Percentiles rank a stretch among this genome's conserved stretches.
Evolutionary conservation across 2,888 invertebrate species (phyloP).

Genomic region (Luffia ferchaultella): DNA sequence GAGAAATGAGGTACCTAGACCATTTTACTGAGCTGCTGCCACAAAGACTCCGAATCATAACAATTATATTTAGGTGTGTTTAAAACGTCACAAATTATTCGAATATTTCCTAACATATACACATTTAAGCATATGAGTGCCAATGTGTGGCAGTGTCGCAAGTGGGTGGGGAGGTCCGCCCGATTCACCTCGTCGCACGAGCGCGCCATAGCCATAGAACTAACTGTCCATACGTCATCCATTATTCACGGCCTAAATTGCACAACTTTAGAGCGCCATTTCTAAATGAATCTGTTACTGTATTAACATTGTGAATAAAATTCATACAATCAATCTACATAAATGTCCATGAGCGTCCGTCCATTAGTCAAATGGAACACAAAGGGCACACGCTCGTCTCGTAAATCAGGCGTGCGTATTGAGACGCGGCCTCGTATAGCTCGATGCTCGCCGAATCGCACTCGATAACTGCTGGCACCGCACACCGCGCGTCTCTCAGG

Average conservation of each 20-base stretch:
- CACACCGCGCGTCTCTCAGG: slow-evolving; percentile 39
- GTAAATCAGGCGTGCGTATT: slow-evolving; percentile 63
- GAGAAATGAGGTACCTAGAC: too few relatives aligned
- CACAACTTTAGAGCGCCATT: slow-evolving; percentile 66
- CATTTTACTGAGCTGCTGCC: too few relatives aligned
- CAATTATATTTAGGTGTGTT: too few relatives aligned
- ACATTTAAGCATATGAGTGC: too few relatives aligned
- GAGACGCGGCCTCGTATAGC: slow-evolving; percentile 28
- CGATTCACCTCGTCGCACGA: slow-evolving; percentile 43
- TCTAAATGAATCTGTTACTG: slow-evolving; percentile 67
- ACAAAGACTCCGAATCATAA: too few relatives aligned
- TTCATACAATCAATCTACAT: slow-evolving; percentile 68
- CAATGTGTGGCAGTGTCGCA: not conserved
- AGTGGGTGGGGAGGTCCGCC: not conserved
- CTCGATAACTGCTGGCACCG: slow-evolving; percentile 40
- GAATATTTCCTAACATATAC: too few relatives aligned
- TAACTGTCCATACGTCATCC: slow-evolving; percentile 60
- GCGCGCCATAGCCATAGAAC: slow-evolving; percentile 29
- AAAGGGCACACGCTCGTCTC: slow-evolving; percentile 65
- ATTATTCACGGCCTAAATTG: slow-evolving; percentile 66
- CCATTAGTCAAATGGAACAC: slow-evolving; percentile 63
- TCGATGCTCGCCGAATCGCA: slow-evolving; percentile 60
- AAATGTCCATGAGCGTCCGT: slow-evolving; percentile 66
- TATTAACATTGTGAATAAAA: slow-evolving; percentile 68
- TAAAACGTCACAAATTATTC: too few relatives aligned